A percentile compares a stretch with the other conserved stretches of the same genome.
These are phyloP conservation scores for Drosophila differens DNA, from an alignment of 2,888 invertebrate genomes.

Conservation along the genomic window DNA sequence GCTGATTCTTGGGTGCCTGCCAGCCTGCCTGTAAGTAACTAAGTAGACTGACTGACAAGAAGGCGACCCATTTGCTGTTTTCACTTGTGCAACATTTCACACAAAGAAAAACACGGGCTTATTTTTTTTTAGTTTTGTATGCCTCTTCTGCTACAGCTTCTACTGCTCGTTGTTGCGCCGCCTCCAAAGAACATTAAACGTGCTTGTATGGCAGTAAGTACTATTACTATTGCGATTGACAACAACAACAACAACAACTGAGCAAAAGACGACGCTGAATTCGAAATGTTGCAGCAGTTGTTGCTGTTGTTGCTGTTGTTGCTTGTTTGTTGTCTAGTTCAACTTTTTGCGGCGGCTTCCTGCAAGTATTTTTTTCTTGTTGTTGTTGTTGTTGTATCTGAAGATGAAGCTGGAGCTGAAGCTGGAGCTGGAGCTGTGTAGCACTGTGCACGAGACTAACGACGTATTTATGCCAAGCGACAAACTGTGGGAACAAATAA, in stretches of 20 bases:
- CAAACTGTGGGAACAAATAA: conserved; percentile 80
- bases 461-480: conserved; percentile 80
- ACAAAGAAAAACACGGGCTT: conserved; percentile 59
- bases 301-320: conserved; percentile 19
- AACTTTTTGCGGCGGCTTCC: conserved; percentile 71
- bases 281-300: conserved; percentile 34
- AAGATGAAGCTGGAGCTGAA: conserved; percentile 34
- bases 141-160: neutral
- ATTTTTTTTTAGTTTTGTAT: conserved; percentile 8
- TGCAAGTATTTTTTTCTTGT: conserved; percentile 53
- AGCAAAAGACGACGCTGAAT: conserved; percentile 25
- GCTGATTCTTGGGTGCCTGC: neutral
- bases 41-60: conserved; percentile 55
- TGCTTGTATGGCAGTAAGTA: conserved; percentile 77
- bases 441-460: conserved; percentile 57
- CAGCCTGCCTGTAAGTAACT: conserved; percentile 27
- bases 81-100: conserved; percentile 77
- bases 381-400: conserved; percentile 40
- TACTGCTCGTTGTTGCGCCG: conserved; percentile 47
- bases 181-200: conserved; percentile 77
- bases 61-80: conserved; percentile 79
- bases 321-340: conserved; percentile 53
- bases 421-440: conserved; percentile 26
- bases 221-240: conserved; percentile 67
- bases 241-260: conserved; percentile 13